phyloP scores from a whole-genome alignment of 2,113 vertebrate genomes.

The Naja naja region DNA sequence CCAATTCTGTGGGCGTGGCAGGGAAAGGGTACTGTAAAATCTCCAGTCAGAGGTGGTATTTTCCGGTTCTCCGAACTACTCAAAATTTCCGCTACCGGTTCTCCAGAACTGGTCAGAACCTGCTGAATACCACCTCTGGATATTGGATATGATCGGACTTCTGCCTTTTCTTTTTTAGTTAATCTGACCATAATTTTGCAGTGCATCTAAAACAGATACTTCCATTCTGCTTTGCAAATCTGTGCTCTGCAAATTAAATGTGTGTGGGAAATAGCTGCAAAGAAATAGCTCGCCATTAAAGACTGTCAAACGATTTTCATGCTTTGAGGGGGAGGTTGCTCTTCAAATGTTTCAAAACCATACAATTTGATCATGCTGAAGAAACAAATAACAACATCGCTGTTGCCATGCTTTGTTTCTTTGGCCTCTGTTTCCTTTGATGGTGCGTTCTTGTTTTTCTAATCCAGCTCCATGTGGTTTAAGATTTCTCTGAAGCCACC shows the following conservation, averaged over 20 bases:
- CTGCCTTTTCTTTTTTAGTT: neutral
- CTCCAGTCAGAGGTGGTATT: too few species aligned
- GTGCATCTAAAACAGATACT: neutral
- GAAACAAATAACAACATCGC: neutral
- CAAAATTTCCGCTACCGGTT: too few species aligned
- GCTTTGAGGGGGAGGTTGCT: neutral
- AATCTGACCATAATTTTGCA: neutral
- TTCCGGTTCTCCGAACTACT: too few species aligned
- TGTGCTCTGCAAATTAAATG: slow-evolving; percentile 9
- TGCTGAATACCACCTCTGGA: too few species aligned
- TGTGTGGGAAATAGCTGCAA: slow-evolving; percentile 12
- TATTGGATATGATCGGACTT: neutral
- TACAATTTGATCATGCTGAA: slow-evolving; percentile 1
- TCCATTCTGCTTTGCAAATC: neutral
- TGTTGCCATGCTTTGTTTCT: neutral
- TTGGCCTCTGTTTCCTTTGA: slow-evolving; percentile 3
- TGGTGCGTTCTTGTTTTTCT: slow-evolving; percentile 8
- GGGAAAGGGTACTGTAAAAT: too few species aligned
- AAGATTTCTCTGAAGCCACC: slow-evolving; percentile 37
- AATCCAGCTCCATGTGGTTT: slow-evolving; percentile 36
- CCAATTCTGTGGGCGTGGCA: too few species aligned
- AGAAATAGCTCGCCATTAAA: slow-evolving; percentile 3
- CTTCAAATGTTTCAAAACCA: neutral
- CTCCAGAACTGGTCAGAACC: too few species aligned
- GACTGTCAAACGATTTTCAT: neutral